Evolutionary conservation across 2,113 vertebrate species (phyloP).

Genomic region (Pogonocichla stellata): DNA sequence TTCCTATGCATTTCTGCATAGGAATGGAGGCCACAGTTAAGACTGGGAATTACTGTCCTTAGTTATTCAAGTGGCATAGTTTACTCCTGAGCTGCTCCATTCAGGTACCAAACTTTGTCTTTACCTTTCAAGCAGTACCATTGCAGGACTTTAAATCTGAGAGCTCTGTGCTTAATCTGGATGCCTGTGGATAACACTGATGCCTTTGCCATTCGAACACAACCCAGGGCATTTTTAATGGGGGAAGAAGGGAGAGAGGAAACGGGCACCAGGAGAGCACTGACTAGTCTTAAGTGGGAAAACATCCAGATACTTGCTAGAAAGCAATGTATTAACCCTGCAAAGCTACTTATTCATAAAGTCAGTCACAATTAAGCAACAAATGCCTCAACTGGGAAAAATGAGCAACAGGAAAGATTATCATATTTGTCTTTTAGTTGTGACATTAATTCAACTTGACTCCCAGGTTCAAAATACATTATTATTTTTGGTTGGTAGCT

Average conservation of each 20-base stretch:
- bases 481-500: background rate
- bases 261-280: background rate
- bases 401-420: background rate
- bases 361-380: conserved; percentile 6
- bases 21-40: background rate
- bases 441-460: background rate
- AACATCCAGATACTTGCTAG: background rate
- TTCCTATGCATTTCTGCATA: background rate
- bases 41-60: background rate
- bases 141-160: background rate
- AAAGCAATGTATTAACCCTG: background rate
- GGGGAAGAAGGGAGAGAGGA: background rate
- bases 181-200: background rate
- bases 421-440: background rate
- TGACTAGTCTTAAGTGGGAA: background rate
- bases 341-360: background rate
- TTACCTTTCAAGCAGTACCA: background rate
- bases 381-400: background rate
- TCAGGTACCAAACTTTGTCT: background rate
- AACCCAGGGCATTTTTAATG: background rate
- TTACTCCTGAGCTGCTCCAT: background rate
- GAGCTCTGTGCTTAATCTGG: background rate
- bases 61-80: background rate
- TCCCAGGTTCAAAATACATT: background rate
- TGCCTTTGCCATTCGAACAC: background rate